Base-by-base conservation (phyloP, 2,113 vertebrate genomes). In the Nothoprocta perdicaria region DNA sequence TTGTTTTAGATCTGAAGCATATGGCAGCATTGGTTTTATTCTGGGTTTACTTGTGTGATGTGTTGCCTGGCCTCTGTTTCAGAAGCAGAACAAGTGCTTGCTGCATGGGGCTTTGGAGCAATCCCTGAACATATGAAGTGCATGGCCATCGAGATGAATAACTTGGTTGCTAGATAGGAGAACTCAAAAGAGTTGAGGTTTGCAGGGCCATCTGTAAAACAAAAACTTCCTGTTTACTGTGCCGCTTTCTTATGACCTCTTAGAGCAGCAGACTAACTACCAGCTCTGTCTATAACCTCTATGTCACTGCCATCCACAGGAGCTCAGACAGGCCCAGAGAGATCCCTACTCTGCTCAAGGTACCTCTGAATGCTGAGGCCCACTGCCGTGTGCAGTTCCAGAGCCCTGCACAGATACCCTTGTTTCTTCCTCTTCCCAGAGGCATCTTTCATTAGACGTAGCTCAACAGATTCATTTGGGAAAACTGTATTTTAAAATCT, bases 361-460 rank as follows among this genome's bases (percentile, higher is more conserved):
- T 0, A 3, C 2, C 45, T 61, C 43, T 14, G 43, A 2, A 24
- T 1, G 33, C 1, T 0, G 1, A 0, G 19, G 12, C 10, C 29
- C 16, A 31, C 46, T 29, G 11, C 78, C 33, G 1, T 1, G 0
- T 14, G 5, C 7, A n/a, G 22, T 40, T 77, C 21, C 17, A 3
- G 24, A 12, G 8, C 14, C 33, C 60, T 15, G 9, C 18, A 80
- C 55, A 14, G 22, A 26, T 7, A 57, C 29, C 24, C 18, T 57
- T 14, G 0, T 31, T 81, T 78, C 80, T 12, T 38, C 14, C 29
- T 53, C 0, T 3, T 68, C 27, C 18, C 3, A 3, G 21, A 26
- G 0, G 33, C 5, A 1, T 48, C 31, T 73, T 33, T 53, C 1
- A 0, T 68, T 83, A 7, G 31, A 10, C n/a, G 35, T 24, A 26